phyloP scores from a whole-genome alignment of 2,113 vertebrate species.

The Alligator mississippiensis region DNA sequence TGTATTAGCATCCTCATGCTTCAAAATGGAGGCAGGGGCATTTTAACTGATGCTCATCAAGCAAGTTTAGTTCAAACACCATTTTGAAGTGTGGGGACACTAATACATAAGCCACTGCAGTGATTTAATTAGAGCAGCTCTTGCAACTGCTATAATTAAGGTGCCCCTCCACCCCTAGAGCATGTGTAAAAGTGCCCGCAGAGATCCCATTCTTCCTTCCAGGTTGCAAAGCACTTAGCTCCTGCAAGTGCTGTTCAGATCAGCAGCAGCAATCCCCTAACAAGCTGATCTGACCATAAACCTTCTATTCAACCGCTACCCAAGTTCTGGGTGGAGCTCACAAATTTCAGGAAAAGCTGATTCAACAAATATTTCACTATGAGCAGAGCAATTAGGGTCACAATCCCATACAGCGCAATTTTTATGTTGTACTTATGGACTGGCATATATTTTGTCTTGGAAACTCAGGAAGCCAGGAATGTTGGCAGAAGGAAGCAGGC shows the following conservation, averaged over 20 bases:
- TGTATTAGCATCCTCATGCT: too few relatives aligned
- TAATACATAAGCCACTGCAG: too few relatives aligned
- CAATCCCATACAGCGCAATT: neutral
- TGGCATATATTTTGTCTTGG: neutral
- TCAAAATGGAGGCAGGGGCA: too few relatives aligned
- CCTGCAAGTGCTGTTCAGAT: neutral
- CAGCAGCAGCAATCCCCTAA: rapidly evolving
- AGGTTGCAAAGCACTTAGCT: neutral
- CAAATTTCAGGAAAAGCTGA: neutral
- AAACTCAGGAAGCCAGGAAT: neutral
- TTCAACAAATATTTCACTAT: neutral
- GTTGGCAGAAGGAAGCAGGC: neutral
- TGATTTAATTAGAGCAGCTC: too few relatives aligned
- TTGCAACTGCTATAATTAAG: too few relatives aligned
- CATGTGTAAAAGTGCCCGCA: neutral
- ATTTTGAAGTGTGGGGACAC: too few relatives aligned
- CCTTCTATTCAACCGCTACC: neutral
- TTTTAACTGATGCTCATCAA: too few relatives aligned
- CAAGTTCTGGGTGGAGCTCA: neutral
- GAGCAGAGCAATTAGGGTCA: neutral
- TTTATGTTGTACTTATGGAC: neutral
- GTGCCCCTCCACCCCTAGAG: neutral
- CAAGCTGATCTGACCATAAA: neutral
- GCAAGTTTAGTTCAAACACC: too few relatives aligned
- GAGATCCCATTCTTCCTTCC: neutral